Percentiles rank a stretch among this genome's conserved stretches.
These are phyloP conservation scores for Alviniconcha strummeri DNA, from an alignment of 2,888 invertebrate genomes.

Conservation along the genomic window DNA sequence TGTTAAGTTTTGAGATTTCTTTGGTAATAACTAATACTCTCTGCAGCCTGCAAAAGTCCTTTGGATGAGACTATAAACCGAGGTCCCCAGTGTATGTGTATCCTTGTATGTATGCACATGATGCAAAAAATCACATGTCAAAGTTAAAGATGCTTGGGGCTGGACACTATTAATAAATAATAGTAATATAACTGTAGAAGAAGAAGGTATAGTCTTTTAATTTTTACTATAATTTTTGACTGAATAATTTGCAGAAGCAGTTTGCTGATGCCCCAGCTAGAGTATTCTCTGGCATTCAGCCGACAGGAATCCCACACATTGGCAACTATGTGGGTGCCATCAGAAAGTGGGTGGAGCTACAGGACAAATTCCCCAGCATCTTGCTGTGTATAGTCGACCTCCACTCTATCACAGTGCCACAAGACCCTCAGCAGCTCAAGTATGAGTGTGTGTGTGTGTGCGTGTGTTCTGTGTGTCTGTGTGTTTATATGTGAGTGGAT, in stretches of 20 bases:
- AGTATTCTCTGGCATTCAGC: slow-evolving; percentile 95
- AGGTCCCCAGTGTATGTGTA: too few species aligned
- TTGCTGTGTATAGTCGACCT: slow-evolving; percentile 89
- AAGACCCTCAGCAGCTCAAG: slow-evolving; percentile 74
- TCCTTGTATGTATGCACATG: background rate
- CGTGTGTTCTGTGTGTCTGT: too few species aligned
- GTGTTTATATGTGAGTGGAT: too few species aligned
- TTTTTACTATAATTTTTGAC: too few species aligned
- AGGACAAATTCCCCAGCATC: slow-evolving; percentile 84
- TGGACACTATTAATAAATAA: background rate
- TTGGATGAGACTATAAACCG: too few species aligned
- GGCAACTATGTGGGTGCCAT: slow-evolving; percentile 98
- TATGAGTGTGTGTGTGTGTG: slow-evolving; percentile 35
- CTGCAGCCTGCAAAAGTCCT: too few species aligned
- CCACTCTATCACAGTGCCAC: slow-evolving; percentile 91
- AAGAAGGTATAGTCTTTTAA: too few species aligned
- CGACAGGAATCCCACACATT: slow-evolving; percentile 93
- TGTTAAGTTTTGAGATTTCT: too few species aligned
- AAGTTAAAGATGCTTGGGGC: background rate
- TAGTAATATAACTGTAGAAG: too few species aligned
- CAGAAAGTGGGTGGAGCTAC: slow-evolving; percentile 88
- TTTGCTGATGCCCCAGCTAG: slow-evolving; percentile 46
- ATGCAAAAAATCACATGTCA: too few species aligned
- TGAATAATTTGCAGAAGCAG: slow-evolving; percentile 15
- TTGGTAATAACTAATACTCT: too few species aligned